Conservation (phyloP, 23 tunicate genomes). For the Trididemnum nubilum region DNA sequence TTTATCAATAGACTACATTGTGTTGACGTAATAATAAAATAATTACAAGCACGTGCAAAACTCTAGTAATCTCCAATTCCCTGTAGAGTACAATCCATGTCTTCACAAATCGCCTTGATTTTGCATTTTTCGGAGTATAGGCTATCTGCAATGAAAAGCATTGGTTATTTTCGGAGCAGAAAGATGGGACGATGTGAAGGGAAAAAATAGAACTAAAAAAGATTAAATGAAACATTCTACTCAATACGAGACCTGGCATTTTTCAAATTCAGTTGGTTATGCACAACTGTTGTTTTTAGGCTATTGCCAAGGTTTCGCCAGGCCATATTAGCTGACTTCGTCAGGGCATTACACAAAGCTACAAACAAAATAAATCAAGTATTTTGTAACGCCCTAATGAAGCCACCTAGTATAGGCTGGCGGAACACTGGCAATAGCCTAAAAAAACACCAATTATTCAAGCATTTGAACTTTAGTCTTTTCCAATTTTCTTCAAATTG, state of each 20-base stretch:
- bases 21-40: background rate
- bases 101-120: conserved; percentile 82
- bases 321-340: too few species aligned
- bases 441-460: too few species aligned
- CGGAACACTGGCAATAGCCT: too few species aligned
- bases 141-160: conserved; percentile 41
- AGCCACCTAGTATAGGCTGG: too few species aligned
- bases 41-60: background rate
- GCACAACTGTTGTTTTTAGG: too few species aligned
- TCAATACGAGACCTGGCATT: background rate
- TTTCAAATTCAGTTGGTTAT: too few species aligned
- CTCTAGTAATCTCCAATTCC: conserved; percentile 84
- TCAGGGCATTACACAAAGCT: too few species aligned
- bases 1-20: background rate
- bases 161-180: background rate
- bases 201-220: background rate
- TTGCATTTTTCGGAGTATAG: conserved; percentile 93
- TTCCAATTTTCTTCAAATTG: too few species aligned
- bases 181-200: background rate
- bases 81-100: conserved; percentile 91
- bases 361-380: too few species aligned
- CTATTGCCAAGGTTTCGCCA: too few species aligned
- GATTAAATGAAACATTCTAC: background rate
- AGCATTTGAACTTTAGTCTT: too few species aligned
- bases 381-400: too few species aligned